These are phyloP conservation scores for Parthenolecanium corni DNA, from an alignment of 2,888 invertebrate species.

Conservation along the genomic window DNA sequence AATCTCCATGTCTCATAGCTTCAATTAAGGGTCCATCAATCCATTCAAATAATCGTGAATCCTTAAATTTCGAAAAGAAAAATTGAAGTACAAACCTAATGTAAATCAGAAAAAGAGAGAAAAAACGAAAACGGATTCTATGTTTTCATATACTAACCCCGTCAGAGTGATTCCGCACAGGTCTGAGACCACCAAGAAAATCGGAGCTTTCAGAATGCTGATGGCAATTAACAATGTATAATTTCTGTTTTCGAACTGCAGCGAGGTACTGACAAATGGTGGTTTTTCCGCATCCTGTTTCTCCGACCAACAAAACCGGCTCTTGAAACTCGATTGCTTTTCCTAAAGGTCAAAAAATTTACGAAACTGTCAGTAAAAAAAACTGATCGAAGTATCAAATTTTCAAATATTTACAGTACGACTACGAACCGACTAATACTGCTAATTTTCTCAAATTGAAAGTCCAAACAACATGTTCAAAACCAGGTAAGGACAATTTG, in stretches of 20 bases:
- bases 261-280: conserved; percentile 86
- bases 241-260: conserved; percentile 49
- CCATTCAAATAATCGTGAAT: conserved; percentile 75
- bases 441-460: conserved; percentile 65
- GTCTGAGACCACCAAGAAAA: conserved; percentile 89
- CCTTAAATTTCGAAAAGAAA: conserved; percentile 3
- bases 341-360: conserved; percentile 37
- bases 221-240: conserved; percentile 88
- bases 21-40: conserved; percentile 87
- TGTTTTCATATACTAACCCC: conserved; percentile 14
- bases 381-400: not conserved
- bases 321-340: conserved; percentile 85
- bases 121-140: too few species aligned
- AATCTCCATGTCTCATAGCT: conserved; percentile 75
- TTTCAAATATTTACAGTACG: not conserved
- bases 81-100: not conserved
- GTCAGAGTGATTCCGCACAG: conserved; percentile 53
- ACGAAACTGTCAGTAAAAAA: not conserved
- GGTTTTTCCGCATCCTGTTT: conserved; percentile 96
- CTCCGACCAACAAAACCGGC: conserved; percentile 89
- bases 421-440: conserved; percentile 43
- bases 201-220: conserved; percentile 98
- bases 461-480: conserved; percentile 87
- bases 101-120: not conserved
- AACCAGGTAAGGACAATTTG: conserved; percentile 45